phyloP scores from a whole-genome alignment of 2,797 vertebrate genomes.

The Onychomys torridus region DNA sequence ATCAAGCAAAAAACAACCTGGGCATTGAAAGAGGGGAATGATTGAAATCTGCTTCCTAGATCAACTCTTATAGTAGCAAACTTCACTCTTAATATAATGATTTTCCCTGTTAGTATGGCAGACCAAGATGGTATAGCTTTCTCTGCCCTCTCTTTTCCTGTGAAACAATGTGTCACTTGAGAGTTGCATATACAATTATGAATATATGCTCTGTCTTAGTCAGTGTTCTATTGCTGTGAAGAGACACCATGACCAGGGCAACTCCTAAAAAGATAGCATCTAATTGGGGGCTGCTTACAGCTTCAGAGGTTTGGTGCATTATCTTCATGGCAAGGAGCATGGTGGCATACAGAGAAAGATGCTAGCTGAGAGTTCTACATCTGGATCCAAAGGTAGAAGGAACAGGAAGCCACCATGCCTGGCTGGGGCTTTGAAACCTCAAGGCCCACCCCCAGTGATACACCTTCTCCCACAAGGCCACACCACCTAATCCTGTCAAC shows the following conservation, averaged over 20 bases:
- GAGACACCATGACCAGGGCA: background rate
- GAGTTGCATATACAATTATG: background rate
- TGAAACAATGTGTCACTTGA: background rate
- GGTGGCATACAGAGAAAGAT: too few species aligned
- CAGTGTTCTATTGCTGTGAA: background rate
- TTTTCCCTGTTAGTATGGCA: background rate
- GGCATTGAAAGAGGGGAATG: background rate
- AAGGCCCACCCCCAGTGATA: background rate
- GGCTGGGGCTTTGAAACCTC: background rate
- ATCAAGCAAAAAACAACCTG: background rate
- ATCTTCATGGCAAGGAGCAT: too few species aligned
- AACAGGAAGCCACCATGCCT: background rate
- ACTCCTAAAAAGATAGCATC: background rate
- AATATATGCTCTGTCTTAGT: background rate
- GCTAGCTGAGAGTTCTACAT: background rate
- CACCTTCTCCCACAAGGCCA: background rate
- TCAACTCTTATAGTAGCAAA: background rate
- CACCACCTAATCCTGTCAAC: background rate
- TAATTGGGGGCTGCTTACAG: background rate
- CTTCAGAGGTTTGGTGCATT: background rate
- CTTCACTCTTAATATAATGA: background rate
- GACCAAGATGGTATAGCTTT: background rate
- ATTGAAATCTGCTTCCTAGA: background rate
- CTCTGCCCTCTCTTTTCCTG: background rate
- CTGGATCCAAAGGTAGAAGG: background rate